Evolutionary conservation across 2,113 vertebrate genomes (phyloP), one percentile per base, ranked within the genome.

Genomic region (Oenanthe oenanthe): DNA sequence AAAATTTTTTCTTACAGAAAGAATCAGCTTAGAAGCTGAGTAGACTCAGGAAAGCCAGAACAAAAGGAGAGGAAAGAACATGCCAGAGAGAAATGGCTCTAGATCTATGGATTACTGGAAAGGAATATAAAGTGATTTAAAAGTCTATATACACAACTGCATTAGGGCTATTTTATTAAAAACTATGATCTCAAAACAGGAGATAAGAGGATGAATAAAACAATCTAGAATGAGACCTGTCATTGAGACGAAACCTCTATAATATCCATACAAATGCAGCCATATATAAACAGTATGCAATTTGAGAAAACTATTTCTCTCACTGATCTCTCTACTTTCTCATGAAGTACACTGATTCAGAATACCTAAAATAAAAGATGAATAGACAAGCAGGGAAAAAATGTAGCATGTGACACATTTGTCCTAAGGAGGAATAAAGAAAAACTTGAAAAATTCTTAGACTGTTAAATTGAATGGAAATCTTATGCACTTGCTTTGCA

Each of bases 381-480:
- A 3, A 67, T 29, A 54, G 32, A 21, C 13, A 76, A 83, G 26
- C 22, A 54, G 10, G 5, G 13, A 3, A 11, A 21, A 76, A 51
- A n/a, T n/a, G 56, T 16, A 20, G 20, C 32, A 56, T 9, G 31
- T 43, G 38, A 20, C 47, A 50, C 34, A n/a, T 58, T 36, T 40
- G 50, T 56, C 77, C 32, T 53, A 40, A 60, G 36, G n/a, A 56
- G 12, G 8, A 68, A n/a, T 57, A 89, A 82, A 61, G 40, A 91
- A 80, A 82, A 62, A 26, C 15, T 28, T 45, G 72, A 82, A 89
- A 80, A 92, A 93, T 85, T 91, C 80, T 89, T 66, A 76, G 32
- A 72, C 34, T 75, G 45, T 54, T 74, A 92, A 89, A 76, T 40
- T 29, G 62, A 92, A 68, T 70, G 36, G 58, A 95, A 97, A 91